Base-by-base conservation (phyloP, 2,888 invertebrate genomes). In the Autographa pulchrina region DNA sequence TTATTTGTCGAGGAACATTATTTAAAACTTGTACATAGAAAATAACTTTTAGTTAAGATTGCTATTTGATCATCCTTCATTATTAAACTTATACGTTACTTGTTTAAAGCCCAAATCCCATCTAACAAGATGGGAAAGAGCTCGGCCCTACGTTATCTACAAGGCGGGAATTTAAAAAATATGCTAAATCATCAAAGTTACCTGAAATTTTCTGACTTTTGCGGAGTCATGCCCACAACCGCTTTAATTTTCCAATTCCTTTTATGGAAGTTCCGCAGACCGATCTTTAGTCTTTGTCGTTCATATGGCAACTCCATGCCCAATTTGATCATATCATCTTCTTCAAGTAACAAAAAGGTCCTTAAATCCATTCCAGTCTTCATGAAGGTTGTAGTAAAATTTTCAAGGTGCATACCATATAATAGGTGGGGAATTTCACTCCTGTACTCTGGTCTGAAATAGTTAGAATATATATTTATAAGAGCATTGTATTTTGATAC, bases 271-370 rank as follows among this genome's bases (percentile, higher is more conserved):
- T 93, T 95, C 65, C 96, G 92, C 62, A 97, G 85, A 0, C 96
- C 96, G 48, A 90, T 85, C 66, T 94, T 87, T 74, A 97, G 93
- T 84, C 96, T 93, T 75, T 96, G 95, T 75, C 97, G 93, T 84
- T 97, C 97, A 78, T 95, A 96, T 0, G 96, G 96, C 90, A 97
- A 93, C 5, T 94, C 91, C 20, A 97, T 93, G 48, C 97, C 97
- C 52, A 97, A 81, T 65, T 92, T 86, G 60, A 93, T 86, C 88
- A 97, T 93, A 83, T 97, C 96, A 0, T 94, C 88, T 62, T 97
- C 96, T 79, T 96, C 95, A 56, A 97, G 83, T 52, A 96, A 91
- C 6, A 97, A 86, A 82, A 97, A 97, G 1, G 93, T 92, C 69
- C 94, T 92, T 25, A 97, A 91, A 85, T 94, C 93, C 75, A 97